Evolutionary conservation across 2,888 invertebrate species (phyloP), one percentile per base, ranked within the genome.

Genomic region (Iselma pallidipennis): DNA sequence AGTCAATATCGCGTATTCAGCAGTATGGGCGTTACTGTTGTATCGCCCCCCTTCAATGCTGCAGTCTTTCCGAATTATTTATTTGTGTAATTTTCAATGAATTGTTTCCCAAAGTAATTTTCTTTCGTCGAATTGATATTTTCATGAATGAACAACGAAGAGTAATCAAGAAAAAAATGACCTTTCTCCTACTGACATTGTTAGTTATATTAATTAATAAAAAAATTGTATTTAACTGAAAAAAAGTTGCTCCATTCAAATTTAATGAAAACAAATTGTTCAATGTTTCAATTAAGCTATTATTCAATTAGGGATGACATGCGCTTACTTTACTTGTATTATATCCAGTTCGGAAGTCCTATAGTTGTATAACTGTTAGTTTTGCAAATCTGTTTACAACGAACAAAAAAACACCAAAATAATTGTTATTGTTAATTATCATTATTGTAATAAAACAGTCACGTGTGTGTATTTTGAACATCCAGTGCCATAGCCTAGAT

Each of bases 271-370:
- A 48, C 10, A 48, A n/a, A 26, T 57, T 53, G 56, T 57, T 37
- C 21, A 33, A 37, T 50, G 23, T 58, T 29, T 29, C 50, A 60
- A 57, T 49, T 26, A 16, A 4, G 21, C 42, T 3, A 57, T 61
- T 53, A 61, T 61, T 50, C 53, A 57, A 61, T 61, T 61, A 57
- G 19, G 19, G 51, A 16, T 16, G 49, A 53, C 61, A 54, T 57
- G 57, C 57, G 61, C 57, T 50, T 21, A n/a, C n/a, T 50, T 55
- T 51, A 2, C 4, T 37, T 14, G 1, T 4, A 51, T 19, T 51
- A 25, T 25, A 21, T 12, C 4, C n/a, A n/a, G n/a, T n/a, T n/a
- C n/a, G n/a, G n/a, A n/a, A n/a, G n/a, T n/a, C n/a, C n/a, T n/a
- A n/a, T n/a, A n/a, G n/a, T n/a, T n/a, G n/a, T n/a, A n/a, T n/a